Evolutionary conservation across 2,888 invertebrate species (phyloP).

Genomic region (Lasius fuliginosus): DNA sequence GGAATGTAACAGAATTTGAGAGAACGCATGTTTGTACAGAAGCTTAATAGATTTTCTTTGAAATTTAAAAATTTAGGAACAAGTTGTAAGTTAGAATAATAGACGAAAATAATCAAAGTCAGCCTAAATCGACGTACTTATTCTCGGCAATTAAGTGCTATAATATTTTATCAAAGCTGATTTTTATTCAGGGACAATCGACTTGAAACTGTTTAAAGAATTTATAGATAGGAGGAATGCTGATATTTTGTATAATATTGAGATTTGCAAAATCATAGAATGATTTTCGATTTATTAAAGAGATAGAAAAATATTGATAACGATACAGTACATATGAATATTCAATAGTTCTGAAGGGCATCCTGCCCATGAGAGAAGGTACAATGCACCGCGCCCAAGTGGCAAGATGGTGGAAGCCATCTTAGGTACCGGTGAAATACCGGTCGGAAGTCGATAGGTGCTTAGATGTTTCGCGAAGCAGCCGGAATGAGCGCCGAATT

Average conservation of each 20-base stretch:
- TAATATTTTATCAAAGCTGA: neutral
- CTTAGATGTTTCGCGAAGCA: slow-evolving; percentile 51
- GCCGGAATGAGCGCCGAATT: slow-evolving; percentile 40
- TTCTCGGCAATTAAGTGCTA: neutral
- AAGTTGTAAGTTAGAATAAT: neutral
- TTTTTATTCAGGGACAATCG: neutral
- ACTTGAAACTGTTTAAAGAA: neutral
- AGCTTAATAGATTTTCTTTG: neutral
- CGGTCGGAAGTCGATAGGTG: slow-evolving; percentile 54
- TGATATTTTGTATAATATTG: neutral
- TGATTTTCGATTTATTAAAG: neutral
- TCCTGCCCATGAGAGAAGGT: neutral
- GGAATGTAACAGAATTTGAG: neutral
- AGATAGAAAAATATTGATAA: neutral
- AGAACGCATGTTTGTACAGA: neutral
- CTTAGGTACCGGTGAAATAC: slow-evolving; percentile 5
- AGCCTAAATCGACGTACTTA: neutral
- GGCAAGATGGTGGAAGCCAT: slow-evolving; percentile 25
- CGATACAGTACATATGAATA: neutral
- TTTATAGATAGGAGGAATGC: neutral
- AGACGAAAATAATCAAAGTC: neutral
- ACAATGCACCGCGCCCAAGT: neutral
- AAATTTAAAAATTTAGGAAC: neutral
- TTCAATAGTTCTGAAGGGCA: neutral
- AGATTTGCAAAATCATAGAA: neutral